Percentiles rank a stretch among this genome's conserved stretches.
Evolutionary conservation across 2,888 invertebrate genomes (phyloP).

Genomic region (Thyatira batis): DNA sequence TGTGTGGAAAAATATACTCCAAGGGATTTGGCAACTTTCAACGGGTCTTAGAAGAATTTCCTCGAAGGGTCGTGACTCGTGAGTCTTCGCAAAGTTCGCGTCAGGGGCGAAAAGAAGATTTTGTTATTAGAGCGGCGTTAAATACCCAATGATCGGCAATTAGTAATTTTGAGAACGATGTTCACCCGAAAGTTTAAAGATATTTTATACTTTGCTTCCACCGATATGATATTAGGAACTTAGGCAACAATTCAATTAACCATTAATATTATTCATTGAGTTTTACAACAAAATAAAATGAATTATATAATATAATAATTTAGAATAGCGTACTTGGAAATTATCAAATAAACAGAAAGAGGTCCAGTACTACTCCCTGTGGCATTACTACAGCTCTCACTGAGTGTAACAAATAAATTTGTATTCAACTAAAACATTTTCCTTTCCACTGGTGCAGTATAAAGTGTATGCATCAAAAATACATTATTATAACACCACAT

Average conservation of each 20-base stretch:
- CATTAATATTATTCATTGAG: neutral
- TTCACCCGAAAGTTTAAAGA: neutral
- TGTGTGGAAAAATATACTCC: constrained; percentile 55
- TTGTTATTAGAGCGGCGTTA: constrained; percentile 4
- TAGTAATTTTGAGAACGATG: neutral
- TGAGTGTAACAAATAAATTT: neutral
- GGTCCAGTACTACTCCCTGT: neutral
- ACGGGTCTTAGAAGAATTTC: constrained; percentile 36
- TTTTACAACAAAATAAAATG: too few relatives aligned
- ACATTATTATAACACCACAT: neutral
- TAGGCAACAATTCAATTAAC: neutral
- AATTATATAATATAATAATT: too few relatives aligned
- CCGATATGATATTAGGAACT: too few relatives aligned
- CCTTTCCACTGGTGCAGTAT: neutral
- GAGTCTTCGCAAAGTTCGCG: constrained; percentile 12
- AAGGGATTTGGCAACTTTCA: constrained; percentile 36
- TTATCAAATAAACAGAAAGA: too few relatives aligned
- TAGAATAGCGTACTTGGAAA: too few relatives aligned
- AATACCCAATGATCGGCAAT: constrained; percentile 2
- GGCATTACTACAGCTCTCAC: neutral
- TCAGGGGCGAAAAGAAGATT: constrained; percentile 15
- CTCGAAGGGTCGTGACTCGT: neutral
- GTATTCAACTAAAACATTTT: neutral
- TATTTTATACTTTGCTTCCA: neutral
- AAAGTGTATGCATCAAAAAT: neutral